Evolutionary conservation across 2,797 vertebrate genomes (phyloP).

Genomic region (Rhinichthys osculus): DNA sequence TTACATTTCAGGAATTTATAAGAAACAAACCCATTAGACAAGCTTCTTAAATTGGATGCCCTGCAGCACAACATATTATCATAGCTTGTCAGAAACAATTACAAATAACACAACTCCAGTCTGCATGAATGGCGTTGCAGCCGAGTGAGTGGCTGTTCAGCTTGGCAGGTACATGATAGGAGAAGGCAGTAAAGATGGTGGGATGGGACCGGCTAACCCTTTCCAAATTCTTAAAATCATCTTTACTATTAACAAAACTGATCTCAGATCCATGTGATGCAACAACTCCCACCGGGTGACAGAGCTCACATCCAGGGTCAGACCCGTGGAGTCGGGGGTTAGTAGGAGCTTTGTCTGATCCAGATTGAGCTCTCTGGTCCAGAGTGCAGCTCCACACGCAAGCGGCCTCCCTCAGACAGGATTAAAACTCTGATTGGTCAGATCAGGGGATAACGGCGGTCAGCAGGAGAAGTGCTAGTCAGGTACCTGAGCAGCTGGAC

Average conservation of each 20-base stretch:
- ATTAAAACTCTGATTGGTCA: constrained; percentile 43
- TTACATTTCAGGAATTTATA: not conserved
- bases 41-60: constrained; percentile 5
- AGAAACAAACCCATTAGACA: constrained; percentile 10
- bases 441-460: constrained; percentile 44
- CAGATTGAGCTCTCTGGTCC: constrained; percentile 12
- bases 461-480: not conserved
- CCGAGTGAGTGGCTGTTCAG: not conserved
- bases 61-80: constrained; percentile 33
- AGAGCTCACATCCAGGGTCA: constrained; percentile 1
- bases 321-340: not conserved
- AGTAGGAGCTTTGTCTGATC: constrained; percentile 29
- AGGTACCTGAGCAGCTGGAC: constrained; percentile 22
- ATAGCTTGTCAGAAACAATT: constrained; percentile 40
- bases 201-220: not conserved
- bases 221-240: constrained; percentile 3
- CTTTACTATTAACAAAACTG: constrained; percentile 13
- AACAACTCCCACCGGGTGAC: not conserved
- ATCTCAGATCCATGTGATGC: not conserved
- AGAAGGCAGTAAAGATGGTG: not conserved
- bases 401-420: constrained; percentile 17
- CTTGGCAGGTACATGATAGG: not conserved
- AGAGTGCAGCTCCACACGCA: not conserved
- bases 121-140: constrained; percentile 18
- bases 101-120: constrained; percentile 25